Base-by-base conservation (phyloP, 2,888 invertebrate genomes). In the Loripinus fragilis region DNA sequence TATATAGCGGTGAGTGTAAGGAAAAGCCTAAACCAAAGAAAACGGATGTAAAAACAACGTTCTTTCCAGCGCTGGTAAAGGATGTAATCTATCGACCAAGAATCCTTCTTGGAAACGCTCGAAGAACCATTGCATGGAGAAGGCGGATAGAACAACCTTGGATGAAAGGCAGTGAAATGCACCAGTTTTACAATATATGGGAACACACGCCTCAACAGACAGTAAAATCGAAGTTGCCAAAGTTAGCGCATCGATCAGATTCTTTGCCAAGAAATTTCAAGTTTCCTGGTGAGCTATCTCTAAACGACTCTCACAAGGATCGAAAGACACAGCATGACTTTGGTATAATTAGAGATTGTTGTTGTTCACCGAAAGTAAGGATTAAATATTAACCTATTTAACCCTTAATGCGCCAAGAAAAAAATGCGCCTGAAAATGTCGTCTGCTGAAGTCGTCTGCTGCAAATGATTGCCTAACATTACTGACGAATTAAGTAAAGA, bases 161-260 rank as follows among this genome's bases (percentile, higher is more conserved):
- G 60, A 60, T 60, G 60, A 60, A 20, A 60, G 60, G 60, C 23
- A 60, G 3, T 33, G 60, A 60, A 60, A 60, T 60, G 60, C 60
- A 60, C 17, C 28, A 30, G 33, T 60, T 60, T 33, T 60, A 60
- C 33, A 60, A 60, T 33, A 33, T 60, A 23, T 60, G 60, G 60
- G 33, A 60, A 33, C 20, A 28, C 17, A 3, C 60, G 17, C 28
- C 60, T 60, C 60, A 33, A 2, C 60, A 12, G 3, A 7, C 60
- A 33, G 7, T 33, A 5, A 28, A 33, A 17, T 33, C 1, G 5
- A 60, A 60, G 33, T 5, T 33, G n/a, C 30, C 60, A 20, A 60
- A 60, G 5, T 3, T 60, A 10, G 60, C 33, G 8, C 60, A 60
- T 20, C 30, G 60, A 33, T 17, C 60, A 5, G 33, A 10, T 8